These are phyloP conservation scores for Anableps anableps DNA, from an alignment of 2,797 vertebrate genomes.

Conservation along the genomic window DNA sequence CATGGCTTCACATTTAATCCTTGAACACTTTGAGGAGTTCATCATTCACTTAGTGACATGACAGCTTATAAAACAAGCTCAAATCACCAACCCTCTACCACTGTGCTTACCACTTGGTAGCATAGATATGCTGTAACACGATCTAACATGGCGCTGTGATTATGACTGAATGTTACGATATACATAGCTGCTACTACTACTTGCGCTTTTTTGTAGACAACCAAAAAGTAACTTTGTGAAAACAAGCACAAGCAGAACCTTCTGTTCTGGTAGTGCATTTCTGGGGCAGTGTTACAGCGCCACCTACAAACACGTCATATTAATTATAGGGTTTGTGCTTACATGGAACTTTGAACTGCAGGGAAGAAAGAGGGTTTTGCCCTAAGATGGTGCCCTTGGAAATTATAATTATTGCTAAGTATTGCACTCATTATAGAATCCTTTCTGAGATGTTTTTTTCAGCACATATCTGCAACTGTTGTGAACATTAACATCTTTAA, in stretches of 20 bases:
- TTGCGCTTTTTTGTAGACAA: not conserved
- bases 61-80: not conserved
- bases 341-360: not conserved
- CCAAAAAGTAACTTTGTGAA: not conserved
- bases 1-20: not conserved
- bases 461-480: not conserved
- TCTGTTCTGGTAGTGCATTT: not conserved
- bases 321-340: not conserved
- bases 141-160: not conserved
- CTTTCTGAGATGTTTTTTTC: not conserved
- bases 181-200: too few relatives aligned
- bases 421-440: not conserved
- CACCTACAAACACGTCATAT: too few relatives aligned
- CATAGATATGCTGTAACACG: too few relatives aligned
- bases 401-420: not conserved
- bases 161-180: not conserved
- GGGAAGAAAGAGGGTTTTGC: not conserved
- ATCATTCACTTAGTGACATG: not conserved
- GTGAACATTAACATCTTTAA: not conserved
- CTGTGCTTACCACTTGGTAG: not conserved
- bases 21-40: not conserved
- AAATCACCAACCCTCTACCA: not conserved
- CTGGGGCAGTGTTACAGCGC: too few relatives aligned
- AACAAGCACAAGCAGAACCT: not conserved
- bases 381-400: not conserved